phyloP scores from a whole-genome alignment of 2,888 invertebrate species.

The Cyclophora albipunctata region DNA sequence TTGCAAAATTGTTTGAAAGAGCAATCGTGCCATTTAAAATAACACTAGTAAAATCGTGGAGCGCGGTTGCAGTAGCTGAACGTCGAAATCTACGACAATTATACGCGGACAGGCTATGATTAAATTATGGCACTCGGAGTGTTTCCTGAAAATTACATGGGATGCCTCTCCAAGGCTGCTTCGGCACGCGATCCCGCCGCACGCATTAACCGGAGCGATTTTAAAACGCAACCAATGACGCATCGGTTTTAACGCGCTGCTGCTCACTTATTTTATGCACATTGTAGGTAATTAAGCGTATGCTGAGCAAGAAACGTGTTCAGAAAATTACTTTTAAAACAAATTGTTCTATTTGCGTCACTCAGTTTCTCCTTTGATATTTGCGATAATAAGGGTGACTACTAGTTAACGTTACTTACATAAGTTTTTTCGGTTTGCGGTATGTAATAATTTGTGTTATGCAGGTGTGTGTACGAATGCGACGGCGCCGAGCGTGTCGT shows the following conservation, averaged over 20 bases:
- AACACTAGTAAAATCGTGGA: constrained; percentile 33
- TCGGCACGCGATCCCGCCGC: constrained; percentile 63
- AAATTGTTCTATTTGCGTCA: constrained; percentile 26
- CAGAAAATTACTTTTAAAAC: constrained; percentile 11
- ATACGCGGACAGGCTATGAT: constrained; percentile 66
- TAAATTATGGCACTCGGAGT: constrained; percentile 71
- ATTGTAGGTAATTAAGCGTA: constrained; percentile 34
- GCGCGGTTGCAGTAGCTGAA: constrained; percentile 50
- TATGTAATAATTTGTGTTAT: constrained; percentile 21
- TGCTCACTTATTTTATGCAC: constrained; percentile 48
- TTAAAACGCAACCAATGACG: constrained; percentile 67
- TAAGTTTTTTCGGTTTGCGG: no score
- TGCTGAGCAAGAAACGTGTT: constrained; percentile 12
- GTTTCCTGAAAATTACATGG: constrained; percentile 74
- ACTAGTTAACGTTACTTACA: no score
- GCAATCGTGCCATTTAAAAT: constrained; percentile 40
- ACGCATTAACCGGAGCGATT: constrained; percentile 61
- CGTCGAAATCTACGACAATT: constrained; percentile 68
- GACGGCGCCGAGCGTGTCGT: constrained; percentile 96
- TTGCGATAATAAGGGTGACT: no score
- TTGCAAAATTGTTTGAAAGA: constrained; percentile 28
- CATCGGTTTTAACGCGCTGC: constrained; percentile 64
- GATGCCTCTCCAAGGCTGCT: constrained; percentile 70
- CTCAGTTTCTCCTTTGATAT: constrained; percentile 19
- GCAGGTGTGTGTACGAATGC: constrained; percentile 95